Conservation (phyloP, 30 jellyfish, hydroid and myxozoan genomes). For the Hydractinia echinata region DNA sequence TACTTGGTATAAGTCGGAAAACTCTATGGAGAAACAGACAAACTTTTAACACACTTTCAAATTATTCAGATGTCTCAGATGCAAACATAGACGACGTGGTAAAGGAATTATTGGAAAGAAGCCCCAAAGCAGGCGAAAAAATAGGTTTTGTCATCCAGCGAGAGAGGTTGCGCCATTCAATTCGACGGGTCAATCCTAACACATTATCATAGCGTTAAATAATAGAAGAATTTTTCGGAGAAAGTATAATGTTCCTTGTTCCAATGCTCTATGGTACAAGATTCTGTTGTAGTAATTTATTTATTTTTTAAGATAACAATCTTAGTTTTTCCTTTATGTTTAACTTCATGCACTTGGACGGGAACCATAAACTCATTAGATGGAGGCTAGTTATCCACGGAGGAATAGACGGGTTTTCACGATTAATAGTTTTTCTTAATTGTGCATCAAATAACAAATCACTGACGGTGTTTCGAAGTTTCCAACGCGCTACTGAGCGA, state of each 20-base stretch:
- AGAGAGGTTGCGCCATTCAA: neutral
- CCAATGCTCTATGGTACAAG: neutral
- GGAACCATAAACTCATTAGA: slow-evolving; percentile 37
- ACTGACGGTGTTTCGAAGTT: no score
- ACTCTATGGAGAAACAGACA: no score
- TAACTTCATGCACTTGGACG: slow-evolving; percentile 33
- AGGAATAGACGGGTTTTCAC: no score
- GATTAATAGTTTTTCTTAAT: no score
- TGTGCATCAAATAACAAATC: no score
- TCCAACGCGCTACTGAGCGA: no score
- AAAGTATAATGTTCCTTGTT: neutral
- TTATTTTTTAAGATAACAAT: neutral
- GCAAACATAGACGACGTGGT: neutral
- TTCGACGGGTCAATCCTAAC: neutral
- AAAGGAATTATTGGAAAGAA: neutral
- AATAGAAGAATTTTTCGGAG: neutral
- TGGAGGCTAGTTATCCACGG: slow-evolving; percentile 43
- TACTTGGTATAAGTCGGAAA: no score
- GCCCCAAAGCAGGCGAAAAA: neutral
- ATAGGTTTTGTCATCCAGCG: slow-evolving; percentile 2
- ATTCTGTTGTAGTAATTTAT: neutral
- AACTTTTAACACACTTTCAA: no score
- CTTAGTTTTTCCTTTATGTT: neutral
- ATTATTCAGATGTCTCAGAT: neutral
- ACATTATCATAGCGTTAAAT: neutral